Base-by-base conservation (phyloP, 2,797 vertebrate species). In the Podarcis siculus region DNA sequence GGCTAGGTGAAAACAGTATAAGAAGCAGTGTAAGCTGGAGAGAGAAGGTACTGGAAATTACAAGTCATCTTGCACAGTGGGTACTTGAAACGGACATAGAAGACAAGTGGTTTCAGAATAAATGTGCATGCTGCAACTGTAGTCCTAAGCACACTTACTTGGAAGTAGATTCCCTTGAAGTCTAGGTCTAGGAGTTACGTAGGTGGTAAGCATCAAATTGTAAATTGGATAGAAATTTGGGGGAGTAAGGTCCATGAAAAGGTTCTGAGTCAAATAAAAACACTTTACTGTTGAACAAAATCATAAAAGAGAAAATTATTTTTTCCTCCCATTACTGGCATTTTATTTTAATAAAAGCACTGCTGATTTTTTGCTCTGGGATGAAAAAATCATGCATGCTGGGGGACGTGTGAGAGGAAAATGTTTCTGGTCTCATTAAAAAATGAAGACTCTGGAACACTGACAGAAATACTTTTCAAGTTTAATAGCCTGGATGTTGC, bases 41-140 rank as follows among this genome's bases (percentile, higher is more conserved):
- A 83, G n/a, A 91, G 73, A n/a, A 71, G 17, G 58, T 71, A 4
- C 72, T 5, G 25, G 49, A 15, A 39, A 30, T 64, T 87, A 73
- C 12, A 27, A 27, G 13, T 72, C 67, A 58, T n/a, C 37, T 23
- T 4, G n/a, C n/a, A 76, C 23, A 82, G 39, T 83, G 77, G 61
- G 32, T 25, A 58, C 32, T 19, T 73, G 89, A 42, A 25, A 21
- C 30, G 49, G 66, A 89, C 32, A 64, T 64, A 84, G n/a, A 55
- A 6, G 49, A 55, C 49, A 0, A 0, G n/a, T 39, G 39, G 4
- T 89, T 93, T 92, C 42, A 30, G 32, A 0, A 1, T 37, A 66
- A 3, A 25, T 1, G 77, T 58, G 35, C 32, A 84, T 0, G 4
- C 39, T 32, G 35, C 49, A 80, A 23, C 10, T 80, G 9, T 35